Evolutionary conservation across 2,113 vertebrate genomes (phyloP), one percentile per base, ranked within the genome.

Genomic region (Triplophysa siluroides): DNA sequence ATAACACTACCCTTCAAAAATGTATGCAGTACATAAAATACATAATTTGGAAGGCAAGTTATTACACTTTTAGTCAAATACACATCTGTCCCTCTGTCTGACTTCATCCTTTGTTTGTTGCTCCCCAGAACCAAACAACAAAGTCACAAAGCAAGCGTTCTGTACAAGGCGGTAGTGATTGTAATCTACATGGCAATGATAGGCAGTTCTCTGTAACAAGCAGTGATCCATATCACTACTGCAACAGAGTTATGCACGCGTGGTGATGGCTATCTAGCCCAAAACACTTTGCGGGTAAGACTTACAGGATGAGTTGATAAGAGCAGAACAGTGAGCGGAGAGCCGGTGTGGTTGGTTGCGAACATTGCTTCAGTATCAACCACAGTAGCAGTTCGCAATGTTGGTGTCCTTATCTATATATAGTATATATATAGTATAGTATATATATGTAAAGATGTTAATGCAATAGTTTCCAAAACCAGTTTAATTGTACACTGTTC

Each of bases 141-240:
- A 60, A 65, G 58, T 24, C 26, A 68, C 69, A 73, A 76, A 52
- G 76, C 72, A 71, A 76, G 64, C 29, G 64, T 82, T 54, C 24
- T 21, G 29, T 61, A 19, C 13, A 50, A 61, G 13, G 26, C 69
- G 50, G 60, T 78, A 61, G 52, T 76, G 80, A 64, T 82, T 45
- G 61, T 69, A 64, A 85, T 82, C 65, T 21, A 19, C 29, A 38
- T 19, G 19, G 63, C 52, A 78, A 83, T 85, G 72, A 80, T 63
- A 82, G 60, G 50, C 43, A 4, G 61, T 29, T 65, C 26, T 74
- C 56, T 65, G 8, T 29, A 56, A 54, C 23, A 78, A 72, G 52
- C 14, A 50, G 56, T 10, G 70, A 75, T 41, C 19, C 45, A 52
- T 81, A 43, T 70, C 64, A 45, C 19, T 33, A 79, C 68, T 16